A percentile compares a stretch with the other conserved stretches of the same genome.
Evolutionary conservation across 2,888 invertebrate genomes (phyloP).

Genomic region (Scaptomyza flava): DNA sequence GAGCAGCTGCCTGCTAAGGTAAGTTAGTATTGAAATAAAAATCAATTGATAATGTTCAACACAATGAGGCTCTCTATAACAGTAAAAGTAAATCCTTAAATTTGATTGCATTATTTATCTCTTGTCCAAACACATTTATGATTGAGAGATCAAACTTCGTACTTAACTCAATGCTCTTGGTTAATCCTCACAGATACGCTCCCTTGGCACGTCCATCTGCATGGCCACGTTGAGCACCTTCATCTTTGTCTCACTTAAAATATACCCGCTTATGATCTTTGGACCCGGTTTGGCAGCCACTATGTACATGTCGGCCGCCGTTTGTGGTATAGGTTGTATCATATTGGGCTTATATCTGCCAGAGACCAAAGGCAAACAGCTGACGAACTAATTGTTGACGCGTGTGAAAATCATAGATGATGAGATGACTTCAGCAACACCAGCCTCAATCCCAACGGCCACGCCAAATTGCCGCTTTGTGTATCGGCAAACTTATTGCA

Average conservation of each 20-base stretch:
- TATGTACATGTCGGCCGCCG: constrained; percentile 73
- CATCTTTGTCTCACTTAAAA: constrained; percentile 74
- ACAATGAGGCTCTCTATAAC: too few relatives aligned
- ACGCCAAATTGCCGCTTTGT: constrained; percentile 59
- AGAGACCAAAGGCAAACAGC: constrained; percentile 81
- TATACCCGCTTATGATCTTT: constrained; percentile 76
- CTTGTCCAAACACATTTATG: background rate
- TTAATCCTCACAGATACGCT: constrained; percentile 71
- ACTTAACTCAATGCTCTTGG: background rate
- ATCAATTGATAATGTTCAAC: too few relatives aligned
- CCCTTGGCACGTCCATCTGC: constrained; percentile 72
- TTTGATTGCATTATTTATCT: too few relatives aligned
- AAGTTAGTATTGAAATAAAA: constrained; percentile 6
- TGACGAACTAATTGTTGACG: constrained; percentile 66
- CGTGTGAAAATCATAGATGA: constrained; percentile 53
- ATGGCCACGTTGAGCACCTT: constrained; percentile 71
- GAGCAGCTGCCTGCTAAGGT: constrained; percentile 81
- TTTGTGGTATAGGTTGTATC: constrained; percentile 68
- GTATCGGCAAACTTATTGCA: constrained; percentile 55
- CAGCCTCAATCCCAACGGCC: constrained; percentile 43
- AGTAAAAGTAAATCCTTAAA: too few relatives aligned
- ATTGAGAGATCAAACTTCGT: background rate
- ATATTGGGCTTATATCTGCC: constrained; percentile 74
- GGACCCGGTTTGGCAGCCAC: constrained; percentile 66
- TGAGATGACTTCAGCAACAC: constrained; percentile 36